These are phyloP conservation scores for Sepioteuthis lessoniana DNA, from an alignment of 2,888 invertebrate genomes.

Conservation along the genomic window DNA sequence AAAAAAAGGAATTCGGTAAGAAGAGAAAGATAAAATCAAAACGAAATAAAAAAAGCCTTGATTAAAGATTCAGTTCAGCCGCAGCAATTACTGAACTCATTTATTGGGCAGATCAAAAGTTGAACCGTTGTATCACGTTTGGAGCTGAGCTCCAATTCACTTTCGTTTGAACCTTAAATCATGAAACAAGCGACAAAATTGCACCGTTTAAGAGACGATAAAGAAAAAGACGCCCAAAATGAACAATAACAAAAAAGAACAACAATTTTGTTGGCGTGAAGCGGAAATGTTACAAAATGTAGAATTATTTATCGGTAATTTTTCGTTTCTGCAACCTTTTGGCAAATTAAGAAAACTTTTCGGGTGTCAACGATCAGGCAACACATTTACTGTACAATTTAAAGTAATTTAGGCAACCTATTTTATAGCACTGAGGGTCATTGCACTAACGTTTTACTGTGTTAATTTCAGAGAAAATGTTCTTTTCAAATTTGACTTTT, in stretches of 20 bases:
- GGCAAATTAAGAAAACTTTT: no score
- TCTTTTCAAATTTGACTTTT: no score
- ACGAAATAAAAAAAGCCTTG: neutral
- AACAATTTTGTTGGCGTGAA: neutral
- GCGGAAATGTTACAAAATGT: neutral
- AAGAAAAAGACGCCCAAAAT: neutral
- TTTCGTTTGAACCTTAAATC: neutral
- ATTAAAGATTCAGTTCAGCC: neutral
- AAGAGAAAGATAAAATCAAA: no score
- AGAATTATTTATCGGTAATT: neutral
- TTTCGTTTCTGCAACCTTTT: neutral
- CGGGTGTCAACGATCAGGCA: no score
- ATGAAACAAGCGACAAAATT: neutral
- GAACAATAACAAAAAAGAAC: neutral
- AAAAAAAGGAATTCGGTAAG: no score
- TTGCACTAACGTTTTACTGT: no score
- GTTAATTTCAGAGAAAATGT: no score
- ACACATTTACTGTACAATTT: no score
- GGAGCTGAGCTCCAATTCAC: neutral
- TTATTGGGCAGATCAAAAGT: constrained; percentile 6
- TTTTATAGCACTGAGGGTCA: no score
- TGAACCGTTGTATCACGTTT: neutral
- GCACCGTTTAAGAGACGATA: neutral
- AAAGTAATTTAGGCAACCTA: no score
- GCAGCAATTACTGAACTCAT: neutral